Base-by-base conservation (phyloP, 2,888 invertebrate species). In the Aphrophora alni region DNA sequence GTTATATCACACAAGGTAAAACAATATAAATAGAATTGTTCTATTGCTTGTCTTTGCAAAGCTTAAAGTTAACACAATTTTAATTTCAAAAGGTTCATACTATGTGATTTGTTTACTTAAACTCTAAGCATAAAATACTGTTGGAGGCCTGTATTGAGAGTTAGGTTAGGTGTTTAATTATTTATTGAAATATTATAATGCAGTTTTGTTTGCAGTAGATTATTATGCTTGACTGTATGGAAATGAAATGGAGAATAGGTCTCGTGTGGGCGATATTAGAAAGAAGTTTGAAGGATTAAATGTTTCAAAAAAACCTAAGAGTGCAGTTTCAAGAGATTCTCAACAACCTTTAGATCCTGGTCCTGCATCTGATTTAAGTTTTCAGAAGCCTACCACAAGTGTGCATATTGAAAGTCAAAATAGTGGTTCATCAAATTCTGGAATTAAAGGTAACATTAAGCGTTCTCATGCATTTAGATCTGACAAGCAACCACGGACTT, bases 381-480 rank as follows among this genome's bases (percentile, higher is more conserved):
- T n/a, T 27, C 12, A n/a, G 24, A 77, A 33, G n/a, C n/a, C 27
- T 44, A 21, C 33, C 68, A 25, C 68, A 33, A 70, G 38, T 69
- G 25, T 33, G 12, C 26, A 33, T 44, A 38, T 75, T 28, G 81
- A 33, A 71, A 51, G 44, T 2, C 51, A 80, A n/a, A n/a, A 26
- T 51, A 77, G 28, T 68, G 38, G 27, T 25, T 78, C 73, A 27
- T 76, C 75, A 76, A 72, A 80, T 79, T 72, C n/a, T 12, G 77
- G 77, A 71, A 80, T 26, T 69, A 82, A 76, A 78, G 80, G 82
- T 33, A 83, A 83, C 51, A 90, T 91, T n/a, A 91, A 91, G 86
- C 86, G 91, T 76, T 90, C 90, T 33, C 91, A 91, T 12, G 91
- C 91, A 0, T 92, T 92, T 85, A 87, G 91, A 69, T 87, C 90